phyloP scores from a whole-genome alignment of 2,797 vertebrate genomes.

The Acropternis orthonyx region DNA sequence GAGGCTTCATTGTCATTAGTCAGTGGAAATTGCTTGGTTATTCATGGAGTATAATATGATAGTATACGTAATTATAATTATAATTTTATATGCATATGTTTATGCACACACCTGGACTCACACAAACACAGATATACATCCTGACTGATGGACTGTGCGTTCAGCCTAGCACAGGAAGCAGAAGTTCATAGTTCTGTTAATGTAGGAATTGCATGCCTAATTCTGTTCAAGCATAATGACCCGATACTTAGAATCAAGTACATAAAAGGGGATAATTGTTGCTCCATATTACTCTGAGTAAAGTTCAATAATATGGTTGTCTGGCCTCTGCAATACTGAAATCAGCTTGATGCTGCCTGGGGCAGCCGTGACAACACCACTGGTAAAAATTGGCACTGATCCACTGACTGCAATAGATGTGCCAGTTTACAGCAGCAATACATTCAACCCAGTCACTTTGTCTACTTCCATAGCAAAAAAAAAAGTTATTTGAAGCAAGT shows the following conservation, averaged over 20 bases:
- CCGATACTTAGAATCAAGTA: background rate
- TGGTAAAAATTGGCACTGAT: background rate
- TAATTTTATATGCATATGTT: background rate
- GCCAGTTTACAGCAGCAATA: background rate
- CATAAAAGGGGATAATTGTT: background rate
- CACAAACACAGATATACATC: background rate
- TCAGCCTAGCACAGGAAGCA: background rate
- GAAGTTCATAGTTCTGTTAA: constrained; percentile 1
- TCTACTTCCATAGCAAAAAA: background rate
- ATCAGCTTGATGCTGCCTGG: background rate
- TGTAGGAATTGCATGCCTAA: background rate
- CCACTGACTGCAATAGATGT: background rate
- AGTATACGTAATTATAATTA: constrained; percentile 17
- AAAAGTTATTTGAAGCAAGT: background rate
- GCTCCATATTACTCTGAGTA: background rate
- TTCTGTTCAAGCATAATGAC: background rate
- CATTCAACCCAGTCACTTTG: background rate
- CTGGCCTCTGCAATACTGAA: background rate
- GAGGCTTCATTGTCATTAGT: constrained; percentile 9
- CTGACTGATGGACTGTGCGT: background rate
- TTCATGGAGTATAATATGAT: constrained; percentile 6
- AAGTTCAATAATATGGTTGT: constrained; percentile 2
- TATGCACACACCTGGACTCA: background rate
- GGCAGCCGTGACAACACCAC: background rate
- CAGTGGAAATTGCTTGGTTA: constrained; percentile 5